Evolutionary conservation across 2,113 vertebrate species (phyloP).

Genomic region (Cheirogaleus medius): DNA sequence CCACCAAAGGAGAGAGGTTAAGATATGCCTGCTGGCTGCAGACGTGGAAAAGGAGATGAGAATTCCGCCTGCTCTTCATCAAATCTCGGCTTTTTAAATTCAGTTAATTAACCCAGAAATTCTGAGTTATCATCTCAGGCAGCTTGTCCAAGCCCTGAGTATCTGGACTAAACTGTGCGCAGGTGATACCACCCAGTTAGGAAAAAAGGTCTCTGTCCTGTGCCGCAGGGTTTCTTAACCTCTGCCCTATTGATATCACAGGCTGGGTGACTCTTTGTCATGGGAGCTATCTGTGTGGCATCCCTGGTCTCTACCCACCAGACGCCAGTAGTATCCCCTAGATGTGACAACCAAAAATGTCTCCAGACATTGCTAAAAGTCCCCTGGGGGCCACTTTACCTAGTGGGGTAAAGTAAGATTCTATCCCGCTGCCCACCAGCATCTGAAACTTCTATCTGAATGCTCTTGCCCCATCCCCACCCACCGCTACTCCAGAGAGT

Average conservation of each 20-base stretch:
- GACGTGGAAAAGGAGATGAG: constrained; percentile 13
- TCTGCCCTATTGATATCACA: background rate
- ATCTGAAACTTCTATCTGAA: background rate
- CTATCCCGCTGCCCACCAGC: no score
- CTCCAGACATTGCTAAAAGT: background rate
- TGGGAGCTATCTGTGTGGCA: no score
- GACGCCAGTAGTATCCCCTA: background rate
- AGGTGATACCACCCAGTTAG: background rate
- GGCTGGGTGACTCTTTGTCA: background rate
- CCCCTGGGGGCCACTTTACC: no score
- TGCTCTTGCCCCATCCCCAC: accelerated
- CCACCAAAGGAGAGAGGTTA: background rate
- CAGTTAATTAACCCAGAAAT: constrained; percentile 69
- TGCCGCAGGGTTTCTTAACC: background rate
- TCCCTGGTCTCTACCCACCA: background rate
- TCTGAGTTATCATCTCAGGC: background rate
- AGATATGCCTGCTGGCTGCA: background rate
- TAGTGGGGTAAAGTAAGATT: background rate
- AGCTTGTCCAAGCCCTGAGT: background rate
- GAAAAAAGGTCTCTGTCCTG: background rate
- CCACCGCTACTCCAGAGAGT: background rate
- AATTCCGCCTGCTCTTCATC: constrained; percentile 44
- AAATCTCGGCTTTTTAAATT: constrained; percentile 30
- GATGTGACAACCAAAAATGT: background rate
- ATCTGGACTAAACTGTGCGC: constrained; percentile 1